Base-by-base conservation (phyloP, 2,797 vertebrate species). In the Anguilla pacifica region DNA sequence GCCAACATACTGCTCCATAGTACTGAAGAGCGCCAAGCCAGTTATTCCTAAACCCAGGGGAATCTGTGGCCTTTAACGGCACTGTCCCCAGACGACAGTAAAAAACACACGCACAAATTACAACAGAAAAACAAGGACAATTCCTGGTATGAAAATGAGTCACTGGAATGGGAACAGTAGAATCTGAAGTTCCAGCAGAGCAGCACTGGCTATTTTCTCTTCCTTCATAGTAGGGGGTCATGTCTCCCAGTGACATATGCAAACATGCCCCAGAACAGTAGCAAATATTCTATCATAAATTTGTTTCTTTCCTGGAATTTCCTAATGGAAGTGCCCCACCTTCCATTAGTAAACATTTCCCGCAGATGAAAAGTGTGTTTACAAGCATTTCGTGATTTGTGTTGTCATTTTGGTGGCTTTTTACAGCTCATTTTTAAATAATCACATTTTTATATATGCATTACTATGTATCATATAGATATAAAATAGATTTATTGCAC, bases 281-380 rank as follows among this genome's bases (percentile, higher is more conserved):
- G 77, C 49, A 81, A 81, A 49, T 35, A 35, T 74, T 10, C 70
- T 39, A 74, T 74, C 11, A 74, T 15, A 31, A 35, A 74, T 39
- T 17, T 77, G 72, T 39, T 77, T 35, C 72, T 31, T 77, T 46
- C n/a, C 39, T 46, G 28, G 31, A 28, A 28, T 72, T 72, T 31
- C 22, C 19, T 64, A 9, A 70, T 70, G 7, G 74, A 79, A 79
- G 74, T 39, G 17, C 39, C 74, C 43, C 19, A 2, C 43, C 43
- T 51, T 51, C 79, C 79, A 82, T 82, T 49, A n/a, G 43, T n/a
- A 82, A 82, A 51, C 11, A 10, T 81, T 81, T 81, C 77, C 77
- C 77, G 25, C 43, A 22, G 43, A 81, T 39, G 74, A 43, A 19
- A 25, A 49, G 22, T 22, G 9, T 81, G 77, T 81, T 81, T 81